Percentiles rank a stretch among this genome's conserved stretches.
phyloP scores from a whole-genome alignment of 2,888 invertebrate species.

The Steinernema hermaphroditum region DNA sequence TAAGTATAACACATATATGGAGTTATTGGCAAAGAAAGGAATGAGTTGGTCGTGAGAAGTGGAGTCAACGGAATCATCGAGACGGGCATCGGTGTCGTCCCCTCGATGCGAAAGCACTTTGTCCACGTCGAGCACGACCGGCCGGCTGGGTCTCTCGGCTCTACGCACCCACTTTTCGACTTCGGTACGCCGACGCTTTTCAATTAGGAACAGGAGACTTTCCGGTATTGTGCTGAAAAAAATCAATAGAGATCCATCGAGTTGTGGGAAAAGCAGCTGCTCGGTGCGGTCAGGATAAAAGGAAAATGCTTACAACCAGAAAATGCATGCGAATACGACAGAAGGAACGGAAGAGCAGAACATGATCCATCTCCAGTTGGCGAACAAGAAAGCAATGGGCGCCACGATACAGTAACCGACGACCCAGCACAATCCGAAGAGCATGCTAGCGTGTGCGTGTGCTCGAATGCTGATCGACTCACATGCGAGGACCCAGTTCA shows the following conservation, averaged over 20 bases:
- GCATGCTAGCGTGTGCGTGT: conserved; percentile 29
- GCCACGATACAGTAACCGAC: conserved; percentile 39
- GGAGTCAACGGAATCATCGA: conserved; percentile 6
- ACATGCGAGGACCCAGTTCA: conserved; percentile 35
- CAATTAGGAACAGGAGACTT: conserved; percentile 38
- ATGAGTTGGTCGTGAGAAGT: conserved; percentile 19
- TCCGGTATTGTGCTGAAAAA: conserved; percentile 34
- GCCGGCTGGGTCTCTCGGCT: conserved; percentile 26
- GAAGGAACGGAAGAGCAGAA: conserved; percentile 28
- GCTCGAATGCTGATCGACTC: conserved; percentile 33
- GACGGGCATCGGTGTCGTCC: not conserved
- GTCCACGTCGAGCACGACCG: conserved; percentile 30
- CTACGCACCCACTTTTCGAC: conserved; percentile 24
- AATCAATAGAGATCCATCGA: not conserved
- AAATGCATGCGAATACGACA: conserved; percentile 23
- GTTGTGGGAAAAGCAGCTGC: not conserved
- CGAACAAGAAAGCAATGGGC: conserved; percentile 27
- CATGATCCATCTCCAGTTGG: conserved; percentile 35
- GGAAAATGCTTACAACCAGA: conserved; percentile 34
- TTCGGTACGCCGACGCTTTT: conserved; percentile 22
- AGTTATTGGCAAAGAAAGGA: conserved; percentile 30
- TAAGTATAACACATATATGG: conserved; percentile 32
- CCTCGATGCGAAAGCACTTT: conserved; percentile 18
- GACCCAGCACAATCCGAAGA: conserved; percentile 40
- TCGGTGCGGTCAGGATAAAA: not conserved